A percentile compares a stretch with the other conserved stretches of the same genome.
Conservation (phyloP, 2,797 vertebrate genomes). For the Apogon hyalosoma region DNA sequence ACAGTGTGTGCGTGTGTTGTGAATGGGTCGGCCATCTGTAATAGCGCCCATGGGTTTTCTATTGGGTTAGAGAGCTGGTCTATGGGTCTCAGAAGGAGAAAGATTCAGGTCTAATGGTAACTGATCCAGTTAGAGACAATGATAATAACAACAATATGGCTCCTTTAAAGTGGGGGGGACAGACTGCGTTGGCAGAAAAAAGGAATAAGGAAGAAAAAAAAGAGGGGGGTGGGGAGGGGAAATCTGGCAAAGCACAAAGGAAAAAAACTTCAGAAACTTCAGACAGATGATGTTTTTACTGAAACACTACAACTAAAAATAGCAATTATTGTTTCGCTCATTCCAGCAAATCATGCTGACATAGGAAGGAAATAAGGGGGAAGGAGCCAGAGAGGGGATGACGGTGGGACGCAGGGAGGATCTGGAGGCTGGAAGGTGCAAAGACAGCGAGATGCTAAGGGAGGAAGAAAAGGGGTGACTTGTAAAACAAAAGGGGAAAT, state of each 20-base stretch:
- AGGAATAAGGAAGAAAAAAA: slow-evolving; percentile 21
- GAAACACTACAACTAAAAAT: slow-evolving; percentile 20
- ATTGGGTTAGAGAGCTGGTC: slow-evolving; percentile 79
- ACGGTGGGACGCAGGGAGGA: background rate
- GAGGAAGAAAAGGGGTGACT: slow-evolving; percentile 46
- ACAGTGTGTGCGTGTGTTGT: slow-evolving; percentile 30
- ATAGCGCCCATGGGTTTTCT: slow-evolving; percentile 79
- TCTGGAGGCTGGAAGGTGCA: slow-evolving; percentile 29
- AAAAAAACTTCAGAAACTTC: slow-evolving; percentile 36
- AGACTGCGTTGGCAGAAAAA: slow-evolving; percentile 47
- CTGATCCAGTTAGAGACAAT: slow-evolving; percentile 80
- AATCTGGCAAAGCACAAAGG: slow-evolving; percentile 12
- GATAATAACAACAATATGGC: slow-evolving; percentile 80
- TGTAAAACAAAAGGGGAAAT: slow-evolving; percentile 46
- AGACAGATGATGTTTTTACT: slow-evolving; percentile 1
- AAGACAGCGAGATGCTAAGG: slow-evolving; percentile 40
- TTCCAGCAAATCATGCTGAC: slow-evolving; percentile 2
- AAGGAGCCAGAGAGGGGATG: background rate
- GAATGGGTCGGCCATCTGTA: slow-evolving; percentile 72
- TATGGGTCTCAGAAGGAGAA: slow-evolving; percentile 78
- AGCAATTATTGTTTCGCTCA: slow-evolving; percentile 5
- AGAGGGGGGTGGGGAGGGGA: background rate
- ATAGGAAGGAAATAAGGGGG: background rate
- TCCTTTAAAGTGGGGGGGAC: slow-evolving; percentile 72
- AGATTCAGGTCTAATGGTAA: slow-evolving; percentile 82